Conservation (phyloP, 2,888 invertebrate genomes). For the Leptarthrus brevirostris region DNA sequence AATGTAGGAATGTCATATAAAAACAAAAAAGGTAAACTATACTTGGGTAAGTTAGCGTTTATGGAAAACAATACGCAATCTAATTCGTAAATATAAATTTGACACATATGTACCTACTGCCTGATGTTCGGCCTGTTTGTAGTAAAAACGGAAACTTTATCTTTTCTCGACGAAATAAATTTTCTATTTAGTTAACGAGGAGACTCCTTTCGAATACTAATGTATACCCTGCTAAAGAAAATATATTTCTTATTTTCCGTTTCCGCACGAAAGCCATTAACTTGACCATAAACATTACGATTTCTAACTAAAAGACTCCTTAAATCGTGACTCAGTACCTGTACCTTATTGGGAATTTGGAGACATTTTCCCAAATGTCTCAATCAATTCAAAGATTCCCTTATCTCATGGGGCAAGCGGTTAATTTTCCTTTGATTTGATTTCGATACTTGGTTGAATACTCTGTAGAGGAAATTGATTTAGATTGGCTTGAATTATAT, state of each 20-base stretch:
- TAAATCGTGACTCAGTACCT: conserved; percentile 10
- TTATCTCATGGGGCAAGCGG: too few species aligned
- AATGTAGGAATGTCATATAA: too few species aligned
- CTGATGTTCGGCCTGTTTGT: too few species aligned
- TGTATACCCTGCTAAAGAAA: not conserved
- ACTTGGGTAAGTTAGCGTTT: too few species aligned
- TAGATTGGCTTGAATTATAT: too few species aligned
- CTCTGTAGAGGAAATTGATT: too few species aligned
- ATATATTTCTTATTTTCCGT: not conserved
- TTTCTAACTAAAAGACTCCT: not conserved
- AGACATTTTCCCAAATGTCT: conserved; percentile 26
- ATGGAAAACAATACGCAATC: too few species aligned
- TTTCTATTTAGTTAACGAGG: conserved; percentile 23
- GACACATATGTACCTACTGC: too few species aligned
- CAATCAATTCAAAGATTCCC: conserved; percentile 18
- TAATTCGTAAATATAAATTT: too few species aligned
- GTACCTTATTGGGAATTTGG: conserved; percentile 10
- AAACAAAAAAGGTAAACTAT: too few species aligned
- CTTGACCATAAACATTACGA: conserved; percentile 13
- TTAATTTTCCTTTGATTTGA: too few species aligned
- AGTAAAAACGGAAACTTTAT: not conserved
- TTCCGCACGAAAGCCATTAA: conserved; percentile 28
- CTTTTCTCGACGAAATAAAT: not conserved
- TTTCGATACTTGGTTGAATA: too few species aligned
- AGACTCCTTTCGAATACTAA: conserved; percentile 36